phyloP scores from a whole-genome alignment of 2,888 invertebrate species.

The Caenorhabditis becei region DNA sequence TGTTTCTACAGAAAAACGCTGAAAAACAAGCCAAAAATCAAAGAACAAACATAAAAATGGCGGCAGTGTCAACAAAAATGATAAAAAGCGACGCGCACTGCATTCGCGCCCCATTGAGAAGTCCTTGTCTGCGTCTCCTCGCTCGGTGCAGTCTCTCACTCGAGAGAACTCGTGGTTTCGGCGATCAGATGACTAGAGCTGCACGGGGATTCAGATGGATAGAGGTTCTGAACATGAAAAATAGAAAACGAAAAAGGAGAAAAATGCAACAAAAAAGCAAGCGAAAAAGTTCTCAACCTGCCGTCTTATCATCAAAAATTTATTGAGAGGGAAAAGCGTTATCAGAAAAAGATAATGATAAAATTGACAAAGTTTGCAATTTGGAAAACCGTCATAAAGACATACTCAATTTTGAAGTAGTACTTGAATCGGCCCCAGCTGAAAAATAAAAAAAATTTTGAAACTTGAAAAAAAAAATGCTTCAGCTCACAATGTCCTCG shows the following conservation, averaged over 20 bases:
- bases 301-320: background rate
- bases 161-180: background rate
- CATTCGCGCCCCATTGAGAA: conserved; percentile 31
- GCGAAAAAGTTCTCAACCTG: too few species aligned
- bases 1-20: conserved; percentile 1
- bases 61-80: conserved; percentile 22
- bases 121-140: conserved; percentile 29
- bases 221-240: conserved; percentile 2
- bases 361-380: conserved; percentile 58
- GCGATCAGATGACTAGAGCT: conserved; percentile 36
- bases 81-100: conserved; percentile 7
- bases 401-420: conserved; percentile 40
- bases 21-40: conserved; percentile 17
- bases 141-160: conserved; percentile 7
- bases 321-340: conserved; percentile 14
- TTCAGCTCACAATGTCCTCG: conserved; percentile 40
- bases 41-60: conserved; percentile 39
- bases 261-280: background rate
- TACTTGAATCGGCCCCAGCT: conserved; percentile 32
- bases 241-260: background rate
- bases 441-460: conserved; percentile 1
- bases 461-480: too few species aligned
- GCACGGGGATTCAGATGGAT: background rate
- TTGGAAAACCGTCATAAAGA: conserved; percentile 48
- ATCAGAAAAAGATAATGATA: conserved; percentile 48